Conservation (phyloP, 2,797 vertebrate genomes). For the Phyllotis vaccarum region DNA sequence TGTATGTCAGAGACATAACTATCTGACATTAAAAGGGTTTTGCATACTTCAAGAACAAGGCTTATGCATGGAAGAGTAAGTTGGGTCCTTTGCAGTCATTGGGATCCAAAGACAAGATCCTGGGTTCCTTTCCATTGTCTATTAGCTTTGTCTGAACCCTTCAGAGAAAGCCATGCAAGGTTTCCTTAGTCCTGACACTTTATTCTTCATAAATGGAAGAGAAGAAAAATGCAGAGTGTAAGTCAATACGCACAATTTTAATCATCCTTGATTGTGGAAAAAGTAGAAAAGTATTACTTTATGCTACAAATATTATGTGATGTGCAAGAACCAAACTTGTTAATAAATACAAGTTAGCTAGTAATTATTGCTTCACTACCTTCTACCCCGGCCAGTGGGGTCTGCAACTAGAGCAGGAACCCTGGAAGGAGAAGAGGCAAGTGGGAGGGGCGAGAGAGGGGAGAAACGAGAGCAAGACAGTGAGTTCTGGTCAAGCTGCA, state of each 20-base stretch:
- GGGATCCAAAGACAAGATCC: not conserved
- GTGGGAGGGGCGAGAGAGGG: too few species aligned
- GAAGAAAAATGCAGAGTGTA: not conserved
- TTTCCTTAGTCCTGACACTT: conserved; percentile 9
- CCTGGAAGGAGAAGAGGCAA: too few species aligned
- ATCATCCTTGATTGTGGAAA: conserved; percentile 11
- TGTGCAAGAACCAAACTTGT: not conserved
- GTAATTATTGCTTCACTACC: not conserved
- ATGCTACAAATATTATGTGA: not conserved
- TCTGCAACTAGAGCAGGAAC: too few species aligned
- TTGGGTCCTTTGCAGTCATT: conserved; percentile 5
- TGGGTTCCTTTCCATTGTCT: not conserved
- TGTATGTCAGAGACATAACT: conserved; percentile 50
- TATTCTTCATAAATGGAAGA: not conserved
- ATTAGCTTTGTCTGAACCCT: not conserved
- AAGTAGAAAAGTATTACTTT: conserved; percentile 29
- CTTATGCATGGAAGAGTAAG: not conserved
- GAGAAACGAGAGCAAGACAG: too few species aligned
- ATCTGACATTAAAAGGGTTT: conserved; percentile 32
- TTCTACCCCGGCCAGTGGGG: too few species aligned
- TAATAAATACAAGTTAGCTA: not conserved
- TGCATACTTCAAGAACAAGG: conserved; percentile 47
- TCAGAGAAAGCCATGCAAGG: conserved; percentile 10
- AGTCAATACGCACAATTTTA: conserved; percentile 10
- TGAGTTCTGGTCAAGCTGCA: too few species aligned